Percentiles rank a stretch among this genome's conserved stretches.
Evolutionary conservation across 2,888 invertebrate genomes (phyloP).

Genomic region (Melieria picta): DNA sequence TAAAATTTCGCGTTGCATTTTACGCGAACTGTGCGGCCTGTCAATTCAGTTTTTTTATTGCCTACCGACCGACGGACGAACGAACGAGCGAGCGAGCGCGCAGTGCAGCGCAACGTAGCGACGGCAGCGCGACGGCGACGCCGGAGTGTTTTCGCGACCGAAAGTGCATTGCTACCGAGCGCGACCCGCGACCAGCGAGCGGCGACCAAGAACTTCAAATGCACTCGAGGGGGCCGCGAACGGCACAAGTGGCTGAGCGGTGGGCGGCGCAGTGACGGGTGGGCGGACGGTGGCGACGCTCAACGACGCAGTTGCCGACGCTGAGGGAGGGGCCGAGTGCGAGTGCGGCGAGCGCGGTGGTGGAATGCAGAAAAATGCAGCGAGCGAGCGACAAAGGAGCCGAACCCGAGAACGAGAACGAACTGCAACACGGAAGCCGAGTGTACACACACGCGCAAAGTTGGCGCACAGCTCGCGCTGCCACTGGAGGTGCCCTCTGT

Average conservation of each 20-base stretch:
- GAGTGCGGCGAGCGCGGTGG: not conserved
- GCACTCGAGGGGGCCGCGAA: constrained; percentile 17
- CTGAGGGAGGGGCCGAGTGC: not conserved
- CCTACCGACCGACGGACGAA: no score
- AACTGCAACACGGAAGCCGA: not conserved
- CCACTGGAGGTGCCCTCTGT: no score
- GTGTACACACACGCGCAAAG: not conserved
- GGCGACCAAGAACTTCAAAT: constrained; percentile 40
- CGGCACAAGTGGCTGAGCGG: constrained; percentile 12
- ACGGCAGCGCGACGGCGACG: constrained; percentile 41
- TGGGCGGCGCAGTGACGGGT: constrained; percentile 1
- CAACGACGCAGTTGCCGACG: not conserved
- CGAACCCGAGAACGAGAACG: not conserved
- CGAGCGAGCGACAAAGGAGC: not conserved
- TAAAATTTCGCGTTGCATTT: no score
- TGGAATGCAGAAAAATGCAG: not conserved
- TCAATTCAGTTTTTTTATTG: no score
- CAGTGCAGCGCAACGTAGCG: constrained; percentile 28
- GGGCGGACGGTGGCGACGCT: constrained; percentile 5
- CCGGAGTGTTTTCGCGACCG: constrained; percentile 44
- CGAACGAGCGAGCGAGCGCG: no score
- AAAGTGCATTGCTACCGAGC: constrained; percentile 43
- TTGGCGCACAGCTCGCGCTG: no score
- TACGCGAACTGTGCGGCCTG: no score
- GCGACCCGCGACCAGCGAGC: constrained; percentile 15